phyloP scores from a whole-genome alignment of 2,888 invertebrate genomes.

The Nephrotoma appendiculata region DNA sequence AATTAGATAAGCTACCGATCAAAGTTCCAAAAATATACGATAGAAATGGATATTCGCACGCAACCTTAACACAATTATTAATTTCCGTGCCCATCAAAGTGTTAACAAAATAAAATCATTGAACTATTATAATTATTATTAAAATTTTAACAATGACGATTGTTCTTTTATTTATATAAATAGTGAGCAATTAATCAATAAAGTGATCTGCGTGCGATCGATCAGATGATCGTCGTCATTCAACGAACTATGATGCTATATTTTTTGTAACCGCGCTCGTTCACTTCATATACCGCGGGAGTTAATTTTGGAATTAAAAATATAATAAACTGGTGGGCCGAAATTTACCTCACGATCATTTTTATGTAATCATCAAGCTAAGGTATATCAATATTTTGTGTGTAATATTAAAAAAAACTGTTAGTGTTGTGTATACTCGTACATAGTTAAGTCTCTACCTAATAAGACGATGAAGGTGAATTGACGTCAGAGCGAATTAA shows the following conservation, averaged over 20 bases:
- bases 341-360: background rate
- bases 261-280: background rate
- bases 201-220: background rate
- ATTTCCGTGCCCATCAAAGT: background rate
- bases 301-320: background rate
- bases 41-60: no score
- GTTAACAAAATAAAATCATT: background rate
- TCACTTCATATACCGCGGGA: background rate
- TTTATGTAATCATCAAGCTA: background rate
- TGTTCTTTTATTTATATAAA: background rate
- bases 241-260: background rate
- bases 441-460: background rate
- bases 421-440: background rate
- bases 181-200: background rate
- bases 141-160: background rate
- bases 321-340: background rate
- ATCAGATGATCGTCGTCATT: background rate
- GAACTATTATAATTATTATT: background rate
- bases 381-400: background rate
- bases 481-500: background rate
- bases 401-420: background rate
- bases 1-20: background rate
- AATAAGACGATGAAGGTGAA: background rate
- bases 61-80: background rate
- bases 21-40: background rate